These are phyloP conservation scores for Vulpes lagopus DNA, from an alignment of 2,113 vertebrate genomes.

Conservation along the genomic window DNA sequence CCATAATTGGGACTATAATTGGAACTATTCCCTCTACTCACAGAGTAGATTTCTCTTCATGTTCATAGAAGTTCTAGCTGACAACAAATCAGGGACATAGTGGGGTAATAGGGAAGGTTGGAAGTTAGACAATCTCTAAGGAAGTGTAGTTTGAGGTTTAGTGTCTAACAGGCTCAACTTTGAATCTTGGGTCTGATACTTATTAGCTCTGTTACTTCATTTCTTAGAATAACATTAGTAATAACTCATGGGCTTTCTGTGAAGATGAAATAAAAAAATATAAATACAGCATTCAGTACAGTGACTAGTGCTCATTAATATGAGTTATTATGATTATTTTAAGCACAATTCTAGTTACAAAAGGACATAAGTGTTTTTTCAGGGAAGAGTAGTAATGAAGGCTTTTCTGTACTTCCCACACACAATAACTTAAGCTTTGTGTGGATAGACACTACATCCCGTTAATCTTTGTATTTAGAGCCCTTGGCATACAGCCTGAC, in stretches of 20 bases:
- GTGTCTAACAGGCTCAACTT: constrained; percentile 12
- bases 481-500: not conserved
- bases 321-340: constrained; percentile 27
- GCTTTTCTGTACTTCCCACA: not conserved
- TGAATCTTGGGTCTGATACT: not conserved
- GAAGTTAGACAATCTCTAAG: not conserved
- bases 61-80: not conserved
- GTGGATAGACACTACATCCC: not conserved
- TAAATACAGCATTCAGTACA: constrained; percentile 2
- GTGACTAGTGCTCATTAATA: not conserved
- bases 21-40: not conserved
- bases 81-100: not conserved
- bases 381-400: not conserved
- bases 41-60: not conserved
- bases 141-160: not conserved
- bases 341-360: not conserved
- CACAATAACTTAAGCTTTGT: not conserved
- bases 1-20: not conserved
- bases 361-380: not conserved
- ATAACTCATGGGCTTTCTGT: not conserved
- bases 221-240: constrained; percentile 39
- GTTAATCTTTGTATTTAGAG: not conserved
- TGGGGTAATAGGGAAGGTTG: not conserved
- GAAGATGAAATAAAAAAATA: not conserved
- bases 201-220: not conserved